These are phyloP conservation scores for Phaethornis superciliosus DNA, from an alignment of 2,113 vertebrate species.

Conservation along the genomic window DNA sequence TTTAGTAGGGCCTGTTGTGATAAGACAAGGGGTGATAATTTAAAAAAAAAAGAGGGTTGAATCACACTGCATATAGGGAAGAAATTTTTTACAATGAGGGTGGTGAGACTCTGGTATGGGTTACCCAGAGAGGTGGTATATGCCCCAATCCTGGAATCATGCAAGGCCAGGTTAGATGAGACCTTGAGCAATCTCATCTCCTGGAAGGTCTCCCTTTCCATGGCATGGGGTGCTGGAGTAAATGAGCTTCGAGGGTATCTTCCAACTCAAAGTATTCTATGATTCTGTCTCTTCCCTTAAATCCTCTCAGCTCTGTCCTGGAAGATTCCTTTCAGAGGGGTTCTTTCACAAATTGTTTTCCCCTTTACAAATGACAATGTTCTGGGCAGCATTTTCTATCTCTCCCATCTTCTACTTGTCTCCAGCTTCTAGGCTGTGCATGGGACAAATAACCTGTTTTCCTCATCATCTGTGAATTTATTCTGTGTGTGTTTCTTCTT, in stretches of 20 bases:
- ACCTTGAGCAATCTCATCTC: not conserved
- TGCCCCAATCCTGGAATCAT: not conserved
- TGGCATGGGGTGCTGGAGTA: not conserved
- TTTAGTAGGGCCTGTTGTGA: not conserved
- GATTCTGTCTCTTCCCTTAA: not conserved
- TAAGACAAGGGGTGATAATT: accelerated
- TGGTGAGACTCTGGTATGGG: not conserved
- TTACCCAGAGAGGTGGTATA: not conserved
- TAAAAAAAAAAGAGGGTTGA: not conserved
- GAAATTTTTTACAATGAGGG: not conserved
- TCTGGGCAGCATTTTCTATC: not conserved
- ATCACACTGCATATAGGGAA: not conserved
- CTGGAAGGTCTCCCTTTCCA: not conserved
- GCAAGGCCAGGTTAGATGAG: not conserved
- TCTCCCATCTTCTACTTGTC: not conserved
- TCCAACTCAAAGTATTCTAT: not conserved
- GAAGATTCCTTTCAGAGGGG: not conserved
- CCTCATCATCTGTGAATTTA: not conserved
- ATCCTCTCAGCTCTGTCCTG: not conserved
- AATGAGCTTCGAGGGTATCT: not conserved
- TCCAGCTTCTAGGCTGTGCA: not conserved
- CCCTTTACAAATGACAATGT: accelerated
- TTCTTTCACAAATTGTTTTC: not conserved
- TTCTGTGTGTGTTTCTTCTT: not conserved
- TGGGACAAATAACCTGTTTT: not conserved